Base-by-base conservation (phyloP, 2,113 vertebrate species). In the Buteo buteo region DNA sequence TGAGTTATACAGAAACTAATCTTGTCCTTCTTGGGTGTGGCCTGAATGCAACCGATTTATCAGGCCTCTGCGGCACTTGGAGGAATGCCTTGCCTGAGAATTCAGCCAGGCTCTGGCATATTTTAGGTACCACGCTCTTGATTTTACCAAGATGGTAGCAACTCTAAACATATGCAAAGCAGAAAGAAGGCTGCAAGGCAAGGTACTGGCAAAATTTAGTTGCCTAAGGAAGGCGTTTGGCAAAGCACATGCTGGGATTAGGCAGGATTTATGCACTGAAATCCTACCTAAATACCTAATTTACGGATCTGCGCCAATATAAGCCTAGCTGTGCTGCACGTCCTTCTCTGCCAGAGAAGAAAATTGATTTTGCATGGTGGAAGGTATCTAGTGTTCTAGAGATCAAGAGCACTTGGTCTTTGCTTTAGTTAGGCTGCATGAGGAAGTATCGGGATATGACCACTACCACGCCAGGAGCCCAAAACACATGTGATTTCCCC, bases 11-110 rank as follows among this genome's bases (percentile, higher is more conserved):
- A 90, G 73, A 85, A 82, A 90, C 4, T 6, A 72, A 87, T 52
- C 69, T 38, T 52, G 2, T 40, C 67, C 34, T 83, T 58, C 52
- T 66, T 38, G 66, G 78, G 87, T 21, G 85, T 66, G 92, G 84
- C 50, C 64, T 25, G 49, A 86, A 72, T 3, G 61, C 0, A 0
- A 34, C 26, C 0, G 0, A 71, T 74, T 58, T 59, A 67, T 17
- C 62, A 34, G 36, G 81, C 10, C 66, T 91, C 19, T 1, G 6
- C 0, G 2, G 82, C 36, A 54, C 36, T 26, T 45, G 45, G 58
- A 79, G 38, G 32, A 93, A 83, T 6, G 11, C 15, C 82, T 82
- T 40, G 14, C n/a, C 66, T n/a, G 31, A 85, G 62, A 88, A 61
- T 76, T 61, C 84, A 89, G 61, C 28, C n/a, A 64, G 47, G 47